phyloP scores from a whole-genome alignment of 92 coral and sea anemone genomes.

The Parazoanthus swiftii region DNA sequence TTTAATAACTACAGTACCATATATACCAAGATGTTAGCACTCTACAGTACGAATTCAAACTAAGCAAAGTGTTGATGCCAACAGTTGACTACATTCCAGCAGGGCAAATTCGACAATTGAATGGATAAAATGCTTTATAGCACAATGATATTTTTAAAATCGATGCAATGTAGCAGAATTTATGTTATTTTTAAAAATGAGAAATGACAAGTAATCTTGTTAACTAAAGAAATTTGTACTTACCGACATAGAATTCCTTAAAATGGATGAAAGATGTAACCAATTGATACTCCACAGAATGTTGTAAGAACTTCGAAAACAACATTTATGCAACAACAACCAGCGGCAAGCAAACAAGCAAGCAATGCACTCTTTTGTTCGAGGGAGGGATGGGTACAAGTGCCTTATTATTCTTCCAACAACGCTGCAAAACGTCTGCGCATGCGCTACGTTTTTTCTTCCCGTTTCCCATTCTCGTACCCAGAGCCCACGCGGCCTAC shows the following conservation, averaged over 20 bases:
- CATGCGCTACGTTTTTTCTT: too few relatives aligned
- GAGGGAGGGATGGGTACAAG: conserved; percentile 4
- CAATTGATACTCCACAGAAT: background rate
- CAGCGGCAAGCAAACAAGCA: background rate
- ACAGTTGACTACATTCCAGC: background rate
- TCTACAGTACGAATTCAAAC: background rate
- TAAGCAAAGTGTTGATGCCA: background rate
- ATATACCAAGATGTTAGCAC: background rate
- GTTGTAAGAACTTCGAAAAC: background rate
- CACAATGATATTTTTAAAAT: background rate
- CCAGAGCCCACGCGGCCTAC: too few relatives aligned
- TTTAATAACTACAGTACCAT: background rate
- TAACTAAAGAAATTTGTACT: background rate
- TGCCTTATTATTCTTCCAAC: background rate
- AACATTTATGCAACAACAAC: background rate
- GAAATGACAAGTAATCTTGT: background rate
- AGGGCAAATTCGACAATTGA: background rate
- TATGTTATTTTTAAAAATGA: too few relatives aligned
- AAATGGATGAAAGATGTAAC: background rate
- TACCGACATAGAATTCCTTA: conserved; percentile 40
- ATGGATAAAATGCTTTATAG: background rate
- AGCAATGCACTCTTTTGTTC: conserved; percentile 25
- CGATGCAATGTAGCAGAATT: too few relatives aligned
- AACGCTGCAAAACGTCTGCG: background rate
- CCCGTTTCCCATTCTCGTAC: too few relatives aligned